These are phyloP conservation scores for Buceros bicornis DNA, from an alignment of 2,797 vertebrate genomes.

Conservation along the genomic window DNA sequence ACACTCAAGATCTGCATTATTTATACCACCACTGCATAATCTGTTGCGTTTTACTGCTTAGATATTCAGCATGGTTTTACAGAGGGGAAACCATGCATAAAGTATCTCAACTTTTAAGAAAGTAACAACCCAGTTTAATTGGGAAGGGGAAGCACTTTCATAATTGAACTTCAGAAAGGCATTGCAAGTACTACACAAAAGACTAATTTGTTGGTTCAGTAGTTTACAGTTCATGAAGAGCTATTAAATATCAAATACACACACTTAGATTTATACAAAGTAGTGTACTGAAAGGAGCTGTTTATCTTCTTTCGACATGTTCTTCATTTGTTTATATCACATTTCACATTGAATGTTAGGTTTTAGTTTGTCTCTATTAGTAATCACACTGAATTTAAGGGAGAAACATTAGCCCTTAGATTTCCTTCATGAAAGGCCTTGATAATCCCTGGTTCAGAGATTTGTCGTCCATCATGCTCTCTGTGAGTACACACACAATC, in stretches of 20 bases:
- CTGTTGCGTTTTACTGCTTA: not conserved
- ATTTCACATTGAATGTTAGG: not conserved
- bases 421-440: not conserved
- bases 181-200: constrained; percentile 31
- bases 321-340: not conserved
- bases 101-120: constrained; percentile 30
- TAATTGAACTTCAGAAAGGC: constrained; percentile 39
- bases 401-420: not conserved
- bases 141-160: not conserved
- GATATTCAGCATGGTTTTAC: constrained; percentile 14
- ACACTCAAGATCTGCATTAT: constrained; percentile 33
- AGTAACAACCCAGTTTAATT: constrained; percentile 51
- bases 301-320: not conserved
- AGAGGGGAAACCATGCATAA: constrained; percentile 53
- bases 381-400: not conserved
- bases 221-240: constrained; percentile 23
- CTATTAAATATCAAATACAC: constrained; percentile 43
- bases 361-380: not conserved
- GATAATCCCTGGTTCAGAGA: not conserved
- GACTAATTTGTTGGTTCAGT: constrained; percentile 46
- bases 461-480: not conserved
- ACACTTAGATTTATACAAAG: not conserved
- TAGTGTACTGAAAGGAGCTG: not conserved
- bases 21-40: not conserved
- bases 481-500: not conserved